A percentile compares a stretch with the other conserved stretches of the same genome.
These are phyloP conservation scores for Drosophila siamana DNA, from an alignment of 2,888 invertebrate species.

Conservation along the genomic window DNA sequence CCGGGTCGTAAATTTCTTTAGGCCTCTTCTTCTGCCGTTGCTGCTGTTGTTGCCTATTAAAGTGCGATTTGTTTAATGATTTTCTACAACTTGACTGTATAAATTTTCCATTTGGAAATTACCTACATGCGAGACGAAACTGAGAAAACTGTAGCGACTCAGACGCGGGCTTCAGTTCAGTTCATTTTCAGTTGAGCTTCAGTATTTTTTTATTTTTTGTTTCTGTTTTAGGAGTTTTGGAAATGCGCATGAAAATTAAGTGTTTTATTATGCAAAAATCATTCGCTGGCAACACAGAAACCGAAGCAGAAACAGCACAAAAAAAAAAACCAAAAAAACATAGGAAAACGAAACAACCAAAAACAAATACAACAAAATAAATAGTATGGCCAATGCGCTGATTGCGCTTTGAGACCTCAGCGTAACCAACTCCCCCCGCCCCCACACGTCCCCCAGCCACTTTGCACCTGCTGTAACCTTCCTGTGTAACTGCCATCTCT, in stretches of 20 bases:
- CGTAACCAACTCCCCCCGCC: slow-evolving; percentile 30
- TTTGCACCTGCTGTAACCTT: neutral
- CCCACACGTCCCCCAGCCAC: neutral
- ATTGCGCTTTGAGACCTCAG: slow-evolving; percentile 51
- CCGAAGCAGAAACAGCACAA: slow-evolving; percentile 4
- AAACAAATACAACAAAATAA: slow-evolving; percentile 16
- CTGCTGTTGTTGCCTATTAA: slow-evolving; percentile 73
- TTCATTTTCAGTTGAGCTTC: slow-evolving; percentile 53
- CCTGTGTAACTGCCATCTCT: slow-evolving; percentile 1
- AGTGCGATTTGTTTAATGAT: slow-evolving; percentile 84
- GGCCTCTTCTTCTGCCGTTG: slow-evolving; percentile 53
- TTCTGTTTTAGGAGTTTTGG: slow-evolving; percentile 66
- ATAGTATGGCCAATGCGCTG: slow-evolving; percentile 47
- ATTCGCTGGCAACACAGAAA: slow-evolving; percentile 47
- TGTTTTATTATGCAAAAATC: slow-evolving; percentile 84
- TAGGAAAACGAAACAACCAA: no score
- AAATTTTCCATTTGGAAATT: slow-evolving; percentile 82
- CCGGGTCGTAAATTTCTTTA: slow-evolving; percentile 68
- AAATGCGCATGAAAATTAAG: slow-evolving; percentile 82
- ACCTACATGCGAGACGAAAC: slow-evolving; percentile 66
- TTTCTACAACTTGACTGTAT: slow-evolving; percentile 77
- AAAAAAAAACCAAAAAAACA: slow-evolving; percentile 2
- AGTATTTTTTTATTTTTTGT: no score
- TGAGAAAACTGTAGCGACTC: slow-evolving; percentile 31
- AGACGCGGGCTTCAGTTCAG: slow-evolving; percentile 39